A percentile compares a stretch with the other conserved stretches of the same genome.
Evolutionary conservation across 2,113 vertebrate species (phyloP).

Genomic region (Chloebia gouldiae): DNA sequence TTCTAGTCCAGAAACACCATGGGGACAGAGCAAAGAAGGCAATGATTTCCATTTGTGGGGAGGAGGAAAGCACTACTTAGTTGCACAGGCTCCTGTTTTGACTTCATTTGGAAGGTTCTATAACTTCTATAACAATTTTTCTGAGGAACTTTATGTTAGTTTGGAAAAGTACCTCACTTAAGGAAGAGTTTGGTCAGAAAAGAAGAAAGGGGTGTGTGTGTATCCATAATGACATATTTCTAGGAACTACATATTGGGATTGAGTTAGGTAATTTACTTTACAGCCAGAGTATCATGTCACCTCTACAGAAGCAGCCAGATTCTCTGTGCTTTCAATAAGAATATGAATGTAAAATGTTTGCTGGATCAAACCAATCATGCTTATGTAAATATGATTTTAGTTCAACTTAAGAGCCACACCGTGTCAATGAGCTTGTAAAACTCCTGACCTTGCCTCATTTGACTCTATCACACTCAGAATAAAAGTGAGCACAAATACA

Average conservation of each 20-base stretch:
- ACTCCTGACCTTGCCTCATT: neutral
- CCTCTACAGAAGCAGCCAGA: neutral
- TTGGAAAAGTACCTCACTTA: neutral
- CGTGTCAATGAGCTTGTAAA: neutral
- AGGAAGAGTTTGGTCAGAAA: neutral
- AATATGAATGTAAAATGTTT: neutral
- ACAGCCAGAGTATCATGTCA: neutral
- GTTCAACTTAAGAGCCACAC: neutral
- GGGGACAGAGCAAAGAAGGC: neutral
- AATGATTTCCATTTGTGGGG: neutral
- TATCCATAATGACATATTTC: neutral
- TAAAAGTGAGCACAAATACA: neutral
- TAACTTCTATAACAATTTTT: neutral
- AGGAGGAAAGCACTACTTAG: neutral
- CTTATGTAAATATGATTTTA: neutral
- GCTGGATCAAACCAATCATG: neutral
- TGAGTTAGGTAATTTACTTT: neutral
- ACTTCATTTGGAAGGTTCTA: neutral
- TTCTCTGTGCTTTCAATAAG: neutral
- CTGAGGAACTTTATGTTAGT: neutral
- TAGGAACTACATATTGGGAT: neutral
- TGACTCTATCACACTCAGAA: neutral
- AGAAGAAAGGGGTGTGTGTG: neutral
- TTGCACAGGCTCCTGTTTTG: neutral
- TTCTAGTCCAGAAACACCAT: neutral